Percentiles rank a stretch among this genome's conserved stretches.
These are phyloP conservation scores for Drosophila bunnanda DNA, from an alignment of 2,888 invertebrate species.

Conservation along the genomic window DNA sequence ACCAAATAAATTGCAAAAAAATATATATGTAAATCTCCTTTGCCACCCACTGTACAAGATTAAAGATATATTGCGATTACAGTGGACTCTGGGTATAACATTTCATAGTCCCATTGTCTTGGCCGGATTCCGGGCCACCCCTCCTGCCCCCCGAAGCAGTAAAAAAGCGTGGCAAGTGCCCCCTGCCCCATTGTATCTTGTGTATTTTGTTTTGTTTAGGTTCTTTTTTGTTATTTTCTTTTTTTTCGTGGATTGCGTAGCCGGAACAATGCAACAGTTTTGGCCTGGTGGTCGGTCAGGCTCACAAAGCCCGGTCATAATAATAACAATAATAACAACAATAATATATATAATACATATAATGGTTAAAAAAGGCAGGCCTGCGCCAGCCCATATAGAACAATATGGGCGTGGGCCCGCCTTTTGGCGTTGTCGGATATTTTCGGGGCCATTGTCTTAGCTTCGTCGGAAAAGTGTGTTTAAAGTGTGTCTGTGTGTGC, in stretches of 20 bases:
- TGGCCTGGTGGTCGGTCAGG: conserved; percentile 49
- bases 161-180: conserved; percentile 23
- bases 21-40: too few relatives aligned
- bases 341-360: conserved; percentile 44
- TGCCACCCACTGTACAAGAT: conserved; percentile 10
- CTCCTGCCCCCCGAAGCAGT: background rate
- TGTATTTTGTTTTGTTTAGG: background rate
- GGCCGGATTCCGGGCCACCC: background rate
- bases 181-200: conserved; percentile 8
- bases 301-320: conserved; percentile 52
- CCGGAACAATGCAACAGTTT: conserved; percentile 71
- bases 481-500: background rate
- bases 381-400: conserved; percentile 16
- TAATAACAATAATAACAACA: conserved; percentile 39
- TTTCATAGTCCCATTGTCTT: conserved; percentile 38
- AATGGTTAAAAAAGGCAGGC: conserved; percentile 24
- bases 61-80: conserved; percentile 31
- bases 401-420: conserved; percentile 33
- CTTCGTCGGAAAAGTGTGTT: background rate
- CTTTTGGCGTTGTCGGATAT: conserved; percentile 50
- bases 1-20: too few relatives aligned
- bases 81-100: conserved; percentile 36
- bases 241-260: conserved; percentile 32
- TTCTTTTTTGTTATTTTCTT: conserved; percentile 8
- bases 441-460: conserved; percentile 35